These are phyloP conservation scores for Erynnis tages DNA, from an alignment of 2,888 invertebrate species.

Conservation along the genomic window DNA sequence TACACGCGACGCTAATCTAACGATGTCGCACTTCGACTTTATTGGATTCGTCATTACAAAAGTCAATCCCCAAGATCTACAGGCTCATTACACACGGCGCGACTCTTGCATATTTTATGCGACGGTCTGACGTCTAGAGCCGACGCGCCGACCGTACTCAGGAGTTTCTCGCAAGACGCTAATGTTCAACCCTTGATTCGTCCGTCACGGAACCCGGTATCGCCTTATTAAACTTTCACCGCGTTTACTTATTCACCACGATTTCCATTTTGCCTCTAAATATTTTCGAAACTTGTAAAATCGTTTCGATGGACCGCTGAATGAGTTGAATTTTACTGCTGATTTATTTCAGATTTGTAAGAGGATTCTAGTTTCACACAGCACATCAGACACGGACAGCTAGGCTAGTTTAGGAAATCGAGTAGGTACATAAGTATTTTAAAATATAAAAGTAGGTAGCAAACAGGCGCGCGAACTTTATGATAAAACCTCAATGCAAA, in stretches of 20 bases:
- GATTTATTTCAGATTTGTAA: no score
- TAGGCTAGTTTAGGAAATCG: no score
- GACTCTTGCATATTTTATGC: constrained; percentile 56
- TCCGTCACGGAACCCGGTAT: constrained; percentile 39
- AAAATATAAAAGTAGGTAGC: no score
- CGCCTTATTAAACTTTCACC: constrained; percentile 43
- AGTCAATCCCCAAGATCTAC: constrained; percentile 4
- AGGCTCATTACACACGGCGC: constrained; percentile 33
- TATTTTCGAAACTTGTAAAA: constrained; percentile 9
- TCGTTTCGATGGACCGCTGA: not conserved
- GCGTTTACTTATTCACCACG: constrained; percentile 13
- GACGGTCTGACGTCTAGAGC: constrained; percentile 42
- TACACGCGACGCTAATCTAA: no score
- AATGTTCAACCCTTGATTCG: constrained; percentile 56
- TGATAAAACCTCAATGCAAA: no score
- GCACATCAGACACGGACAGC: no score
- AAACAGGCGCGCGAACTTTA: no score
- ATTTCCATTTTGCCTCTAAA: not conserved
- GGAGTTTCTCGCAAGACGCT: constrained; percentile 42
- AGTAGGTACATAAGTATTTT: no score
- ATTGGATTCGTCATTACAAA: constrained; percentile 1
- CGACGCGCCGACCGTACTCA: constrained; percentile 39
- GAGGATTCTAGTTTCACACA: no score
- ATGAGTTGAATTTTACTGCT: not conserved
- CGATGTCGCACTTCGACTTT: no score